A percentile compares a stretch with the other conserved stretches of the same genome.
These are phyloP conservation scores for Atta colombica DNA, from an alignment of 1,140 invertebrate species.

Conservation along the genomic window DNA sequence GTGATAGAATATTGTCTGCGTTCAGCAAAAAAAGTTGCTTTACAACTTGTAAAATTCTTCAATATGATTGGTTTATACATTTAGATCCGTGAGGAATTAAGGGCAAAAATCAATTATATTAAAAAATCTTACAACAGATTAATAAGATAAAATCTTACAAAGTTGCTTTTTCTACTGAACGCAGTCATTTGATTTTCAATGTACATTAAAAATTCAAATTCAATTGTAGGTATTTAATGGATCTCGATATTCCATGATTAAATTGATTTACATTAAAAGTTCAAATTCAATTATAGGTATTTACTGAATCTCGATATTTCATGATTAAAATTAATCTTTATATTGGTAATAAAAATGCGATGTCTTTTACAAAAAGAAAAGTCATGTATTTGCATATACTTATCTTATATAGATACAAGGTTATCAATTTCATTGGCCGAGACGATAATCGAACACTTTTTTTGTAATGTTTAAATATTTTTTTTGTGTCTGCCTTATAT, in stretches of 20 bases:
- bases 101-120: no score
- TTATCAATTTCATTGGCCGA: slow-evolving; percentile 11
- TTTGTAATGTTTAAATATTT: slow-evolving; percentile 5
- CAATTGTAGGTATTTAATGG: neutral
- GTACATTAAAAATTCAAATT: neutral
- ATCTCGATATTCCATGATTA: neutral
- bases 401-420: neutral
- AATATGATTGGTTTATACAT: no score
- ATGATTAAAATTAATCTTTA: neutral
- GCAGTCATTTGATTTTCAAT: neutral
- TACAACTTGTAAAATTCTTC: no score
- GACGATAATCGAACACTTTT: slow-evolving; percentile 5
- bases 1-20: neutral
- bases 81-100: no score
- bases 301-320: neutral
- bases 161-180: no score
- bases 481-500: slow-evolving; percentile 62
- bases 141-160: no score
- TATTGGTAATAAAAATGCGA: neutral
- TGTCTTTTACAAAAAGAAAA: neutral
- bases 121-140: no score
- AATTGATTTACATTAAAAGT: neutral
- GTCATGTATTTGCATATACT: neutral
- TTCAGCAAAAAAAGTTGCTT: no score
- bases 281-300: neutral